Percentiles rank a stretch among this genome's conserved stretches.
These are phyloP conservation scores for Ictalurus furcatus DNA, from an alignment of 2,113 vertebrate genomes.

Conservation along the genomic window DNA sequence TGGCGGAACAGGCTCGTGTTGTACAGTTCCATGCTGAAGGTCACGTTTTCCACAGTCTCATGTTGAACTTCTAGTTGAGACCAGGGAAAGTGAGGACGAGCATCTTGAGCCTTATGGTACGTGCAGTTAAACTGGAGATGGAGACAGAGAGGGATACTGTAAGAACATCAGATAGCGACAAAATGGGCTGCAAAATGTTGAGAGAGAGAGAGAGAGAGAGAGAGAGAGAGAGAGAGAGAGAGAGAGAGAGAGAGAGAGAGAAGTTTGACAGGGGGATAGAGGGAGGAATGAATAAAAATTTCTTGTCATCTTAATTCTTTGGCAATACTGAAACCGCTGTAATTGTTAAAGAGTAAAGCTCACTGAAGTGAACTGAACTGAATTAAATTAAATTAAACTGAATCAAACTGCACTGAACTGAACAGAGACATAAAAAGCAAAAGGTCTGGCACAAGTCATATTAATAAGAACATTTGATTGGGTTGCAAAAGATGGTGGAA, in stretches of 20 bases:
- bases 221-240: conserved; percentile 28
- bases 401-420: background rate
- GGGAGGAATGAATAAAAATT: background rate
- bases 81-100: background rate
- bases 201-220: conserved; percentile 54
- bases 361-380: background rate
- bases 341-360: background rate
- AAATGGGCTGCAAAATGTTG: background rate
- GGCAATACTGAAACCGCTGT: background rate
- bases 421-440: background rate
- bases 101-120: conserved; percentile 1
- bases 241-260: conserved; percentile 51
- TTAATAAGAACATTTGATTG: no score
- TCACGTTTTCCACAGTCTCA: background rate
- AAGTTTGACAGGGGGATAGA: conserved; percentile 29
- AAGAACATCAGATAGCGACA: background rate
- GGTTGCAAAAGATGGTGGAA: background rate
- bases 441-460: background rate
- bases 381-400: background rate
- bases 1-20: conserved; percentile 5
- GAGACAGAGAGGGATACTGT: conserved; percentile 12
- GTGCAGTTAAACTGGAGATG: conserved; percentile 15
- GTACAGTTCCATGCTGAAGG: conserved; percentile 11
- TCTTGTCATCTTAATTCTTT: background rate
- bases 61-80: background rate